phyloP scores from a whole-genome alignment of 2,113 vertebrate genomes.

The Apeltes quadracus region DNA sequence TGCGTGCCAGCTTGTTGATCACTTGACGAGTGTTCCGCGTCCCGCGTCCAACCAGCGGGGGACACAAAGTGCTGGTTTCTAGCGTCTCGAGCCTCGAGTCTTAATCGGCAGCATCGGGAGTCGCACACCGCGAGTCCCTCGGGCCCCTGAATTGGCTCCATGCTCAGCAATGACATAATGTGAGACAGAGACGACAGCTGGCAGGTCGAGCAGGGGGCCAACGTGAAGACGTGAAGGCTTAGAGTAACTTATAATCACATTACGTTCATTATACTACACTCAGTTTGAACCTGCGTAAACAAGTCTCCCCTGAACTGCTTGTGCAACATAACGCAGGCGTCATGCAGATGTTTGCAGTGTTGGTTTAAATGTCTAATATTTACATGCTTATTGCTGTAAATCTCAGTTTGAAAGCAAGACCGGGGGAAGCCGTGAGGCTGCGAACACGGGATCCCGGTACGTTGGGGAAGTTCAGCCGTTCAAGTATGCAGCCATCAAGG shows the following conservation, averaged over 20 bases:
- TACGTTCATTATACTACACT: not conserved
- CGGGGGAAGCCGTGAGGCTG: slow-evolving; percentile 22
- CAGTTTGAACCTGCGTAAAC: no score
- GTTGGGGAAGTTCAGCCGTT: not conserved
- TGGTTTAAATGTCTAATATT: slow-evolving; percentile 42
- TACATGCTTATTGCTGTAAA: slow-evolving; percentile 36
- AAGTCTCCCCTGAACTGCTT: no score
- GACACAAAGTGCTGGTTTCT: not conserved
- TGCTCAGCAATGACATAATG: not conserved
- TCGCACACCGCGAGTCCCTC: not conserved
- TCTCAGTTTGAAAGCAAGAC: slow-evolving; percentile 16
- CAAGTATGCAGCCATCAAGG: not conserved
- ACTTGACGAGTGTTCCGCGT: not conserved
- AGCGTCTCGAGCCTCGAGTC: not conserved
- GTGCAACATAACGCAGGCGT: no score
- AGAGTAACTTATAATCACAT: not conserved
- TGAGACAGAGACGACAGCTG: not conserved
- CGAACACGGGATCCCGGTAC: slow-evolving; percentile 22
- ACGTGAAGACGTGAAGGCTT: not conserved
- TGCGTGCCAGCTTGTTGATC: not conserved
- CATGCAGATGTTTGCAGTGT: slow-evolving; percentile 22
- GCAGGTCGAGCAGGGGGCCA: not conserved
- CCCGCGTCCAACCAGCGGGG: not conserved
- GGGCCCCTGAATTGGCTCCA: not conserved
- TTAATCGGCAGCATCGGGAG: not conserved